Percentiles rank a stretch among this genome's conserved stretches.
phyloP scores from a whole-genome alignment of 2,113 vertebrate species.

The Chloebia gouldiae region DNA sequence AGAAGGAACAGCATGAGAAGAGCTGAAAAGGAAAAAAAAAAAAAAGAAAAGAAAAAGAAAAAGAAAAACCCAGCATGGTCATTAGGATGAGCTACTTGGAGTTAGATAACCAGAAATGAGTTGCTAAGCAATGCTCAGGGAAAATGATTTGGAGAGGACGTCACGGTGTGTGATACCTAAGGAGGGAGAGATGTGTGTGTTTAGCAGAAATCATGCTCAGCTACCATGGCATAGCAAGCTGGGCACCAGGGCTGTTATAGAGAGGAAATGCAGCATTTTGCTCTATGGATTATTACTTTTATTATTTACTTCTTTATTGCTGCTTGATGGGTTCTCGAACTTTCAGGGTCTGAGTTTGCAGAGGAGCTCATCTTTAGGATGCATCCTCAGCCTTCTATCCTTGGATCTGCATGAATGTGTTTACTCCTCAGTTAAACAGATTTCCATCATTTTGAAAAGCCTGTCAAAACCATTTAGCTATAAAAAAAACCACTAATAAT shows the following conservation, averaged over 20 bases:
- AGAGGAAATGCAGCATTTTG: not conserved
- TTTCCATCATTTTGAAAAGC: constrained; percentile 35
- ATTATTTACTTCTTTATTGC: not conserved
- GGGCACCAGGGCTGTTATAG: not conserved
- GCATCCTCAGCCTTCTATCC: not conserved
- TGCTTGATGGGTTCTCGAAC: not conserved
- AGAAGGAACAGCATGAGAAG: not conserved
- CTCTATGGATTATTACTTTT: not conserved
- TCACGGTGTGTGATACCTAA: not conserved
- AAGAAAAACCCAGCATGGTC: not conserved
- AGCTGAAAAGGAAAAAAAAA: not conserved
- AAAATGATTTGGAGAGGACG: not conserved
- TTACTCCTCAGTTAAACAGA: not conserved
- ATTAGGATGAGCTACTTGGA: not conserved
- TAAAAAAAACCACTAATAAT: constrained; percentile 41
- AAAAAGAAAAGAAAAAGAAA: no score
- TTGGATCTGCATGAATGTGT: not conserved
- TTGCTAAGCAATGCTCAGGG: not conserved
- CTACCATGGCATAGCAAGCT: not conserved
- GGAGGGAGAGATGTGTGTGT: not conserved
- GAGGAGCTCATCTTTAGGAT: not conserved
- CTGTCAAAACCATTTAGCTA: constrained; percentile 37
- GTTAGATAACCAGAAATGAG: not conserved
- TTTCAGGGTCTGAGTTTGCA: not conserved
- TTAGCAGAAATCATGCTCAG: not conserved